phyloP scores from a whole-genome alignment of 2,113 vertebrate genomes.

The Callaeas wilsoni region DNA sequence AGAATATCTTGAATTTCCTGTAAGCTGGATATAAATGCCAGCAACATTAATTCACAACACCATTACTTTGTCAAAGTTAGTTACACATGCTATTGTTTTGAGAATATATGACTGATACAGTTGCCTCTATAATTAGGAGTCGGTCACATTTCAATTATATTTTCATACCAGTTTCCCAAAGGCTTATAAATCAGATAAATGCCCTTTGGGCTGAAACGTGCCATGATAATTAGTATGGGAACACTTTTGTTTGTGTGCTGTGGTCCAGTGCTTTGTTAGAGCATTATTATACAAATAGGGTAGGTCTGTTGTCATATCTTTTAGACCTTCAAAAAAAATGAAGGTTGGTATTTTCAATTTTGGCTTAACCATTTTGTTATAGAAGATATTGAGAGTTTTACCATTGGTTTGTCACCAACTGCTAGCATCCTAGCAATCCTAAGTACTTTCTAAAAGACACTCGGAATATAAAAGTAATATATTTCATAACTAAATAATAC shows the following conservation, averaged over 20 bases:
- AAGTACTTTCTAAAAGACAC: neutral
- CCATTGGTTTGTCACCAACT: neutral
- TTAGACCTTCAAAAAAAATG: neutral
- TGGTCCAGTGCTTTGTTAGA: neutral
- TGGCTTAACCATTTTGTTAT: neutral
- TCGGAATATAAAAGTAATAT: neutral
- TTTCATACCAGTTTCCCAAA: neutral
- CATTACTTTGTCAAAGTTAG: slow-evolving; percentile 14
- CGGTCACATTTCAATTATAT: slow-evolving; percentile 18
- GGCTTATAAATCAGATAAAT: neutral
- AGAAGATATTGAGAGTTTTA: neutral
- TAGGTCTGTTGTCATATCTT: neutral
- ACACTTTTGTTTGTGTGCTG: neutral
- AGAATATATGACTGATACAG: neutral
- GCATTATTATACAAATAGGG: neutral
- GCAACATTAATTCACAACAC: neutral
- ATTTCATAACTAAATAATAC: neutral
- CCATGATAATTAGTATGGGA: neutral
- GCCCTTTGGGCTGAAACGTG: neutral
- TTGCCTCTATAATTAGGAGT: slow-evolving; percentile 23
- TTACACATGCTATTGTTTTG: neutral
- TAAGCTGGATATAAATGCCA: neutral
- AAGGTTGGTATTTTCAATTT: neutral
- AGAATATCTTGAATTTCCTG: neutral
- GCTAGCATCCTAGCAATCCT: neutral